Conservation (phyloP, 2,888 invertebrate genomes). For the Periphyllus acericola region DNA sequence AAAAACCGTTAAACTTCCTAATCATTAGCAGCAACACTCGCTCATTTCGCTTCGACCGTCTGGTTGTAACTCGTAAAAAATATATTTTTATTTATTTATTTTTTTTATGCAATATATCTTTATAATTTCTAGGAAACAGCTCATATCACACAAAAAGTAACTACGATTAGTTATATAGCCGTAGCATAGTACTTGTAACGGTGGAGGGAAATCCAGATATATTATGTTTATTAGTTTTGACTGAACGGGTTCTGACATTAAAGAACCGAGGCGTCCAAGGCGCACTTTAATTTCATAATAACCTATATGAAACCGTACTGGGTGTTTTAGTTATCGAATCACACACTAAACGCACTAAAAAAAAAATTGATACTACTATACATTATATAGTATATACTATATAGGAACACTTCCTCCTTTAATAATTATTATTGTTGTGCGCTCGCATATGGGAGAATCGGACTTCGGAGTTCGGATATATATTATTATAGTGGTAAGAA, state of each 20-base stretch:
- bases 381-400: not conserved
- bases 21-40: not conserved
- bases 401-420: not conserved
- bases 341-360: not conserved
- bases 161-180: not conserved
- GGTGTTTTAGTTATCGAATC: not conserved
- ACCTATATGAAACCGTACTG: not conserved
- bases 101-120: not conserved
- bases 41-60: not conserved
- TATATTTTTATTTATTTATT: not conserved
- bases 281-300: constrained; percentile 24
- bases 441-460: not conserved
- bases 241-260: constrained; percentile 25
- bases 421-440: not conserved
- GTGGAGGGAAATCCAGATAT: not conserved
- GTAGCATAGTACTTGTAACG: not conserved
- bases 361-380: not conserved
- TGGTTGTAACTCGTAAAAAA: not conserved
- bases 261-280: not conserved
- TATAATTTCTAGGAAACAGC: not conserved
- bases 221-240: constrained; percentile 13
- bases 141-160: not conserved
- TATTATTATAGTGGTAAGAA: not conserved
- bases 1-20: not conserved
- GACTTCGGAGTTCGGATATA: not conserved